A percentile compares a stretch with the other conserved stretches of the same genome.
Evolutionary conservation across 2,797 vertebrate genomes (phyloP).

Genomic region (Sebastolobus alascanus): DNA sequence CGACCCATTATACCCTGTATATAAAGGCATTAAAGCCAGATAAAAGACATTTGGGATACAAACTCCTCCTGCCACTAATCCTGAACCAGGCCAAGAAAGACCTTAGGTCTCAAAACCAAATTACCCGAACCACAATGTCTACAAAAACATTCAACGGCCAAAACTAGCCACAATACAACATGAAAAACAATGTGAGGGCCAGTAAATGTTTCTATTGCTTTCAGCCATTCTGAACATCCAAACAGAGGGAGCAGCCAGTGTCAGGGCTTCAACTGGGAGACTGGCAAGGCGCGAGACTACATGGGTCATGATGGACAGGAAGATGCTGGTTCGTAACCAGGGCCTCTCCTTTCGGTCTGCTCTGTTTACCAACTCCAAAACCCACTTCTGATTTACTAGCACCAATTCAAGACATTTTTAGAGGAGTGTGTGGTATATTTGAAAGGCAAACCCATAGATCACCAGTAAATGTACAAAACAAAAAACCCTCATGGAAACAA

Average conservation of each 20-base stretch:
- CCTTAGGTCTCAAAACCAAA: neutral
- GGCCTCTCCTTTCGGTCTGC: neutral
- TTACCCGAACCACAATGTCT: neutral
- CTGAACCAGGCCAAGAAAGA: neutral
- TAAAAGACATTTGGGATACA: neutral
- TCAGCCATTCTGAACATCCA: constrained; percentile 1
- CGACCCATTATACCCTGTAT: neutral
- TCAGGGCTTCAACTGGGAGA: neutral
- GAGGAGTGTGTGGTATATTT: neutral
- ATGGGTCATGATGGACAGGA: constrained; percentile 13
- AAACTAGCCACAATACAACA: neutral
- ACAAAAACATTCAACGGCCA: neutral
- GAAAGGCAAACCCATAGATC: neutral
- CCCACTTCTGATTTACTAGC: neutral
- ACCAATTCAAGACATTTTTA: neutral
- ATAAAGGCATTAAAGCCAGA: neutral
- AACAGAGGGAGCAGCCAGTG: neutral
- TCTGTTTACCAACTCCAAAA: neutral
- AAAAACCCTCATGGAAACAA: neutral
- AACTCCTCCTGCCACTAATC: neutral
- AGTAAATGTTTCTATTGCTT: neutral
- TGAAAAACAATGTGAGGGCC: neutral
- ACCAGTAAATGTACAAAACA: neutral
- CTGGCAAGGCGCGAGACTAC: neutral
- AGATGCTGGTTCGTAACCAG: neutral